Percentiles rank a stretch among this genome's conserved stretches.
phyloP scores from a whole-genome alignment of 2,888 invertebrate genomes.

The Pemphredon lugubris region DNA sequence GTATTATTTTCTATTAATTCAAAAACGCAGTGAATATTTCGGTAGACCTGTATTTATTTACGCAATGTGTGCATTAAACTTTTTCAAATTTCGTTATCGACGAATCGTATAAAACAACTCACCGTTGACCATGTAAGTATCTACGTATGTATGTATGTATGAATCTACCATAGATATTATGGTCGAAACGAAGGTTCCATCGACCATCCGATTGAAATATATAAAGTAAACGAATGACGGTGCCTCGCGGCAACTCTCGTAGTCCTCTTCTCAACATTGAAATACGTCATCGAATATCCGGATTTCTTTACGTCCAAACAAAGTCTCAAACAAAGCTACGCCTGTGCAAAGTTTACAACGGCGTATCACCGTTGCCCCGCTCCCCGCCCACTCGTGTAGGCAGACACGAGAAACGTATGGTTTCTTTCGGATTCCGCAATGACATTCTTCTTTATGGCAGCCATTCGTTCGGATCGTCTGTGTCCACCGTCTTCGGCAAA shows the following conservation, averaged over 20 bases:
- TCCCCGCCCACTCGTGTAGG: slow-evolving; percentile 21
- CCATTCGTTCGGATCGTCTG: slow-evolving; percentile 57
- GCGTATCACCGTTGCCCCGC: slow-evolving; percentile 32
- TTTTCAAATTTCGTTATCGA: too few species aligned
- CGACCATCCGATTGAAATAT: not conserved
- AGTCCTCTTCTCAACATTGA: slow-evolving; percentile 37
- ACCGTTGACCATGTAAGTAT: too few species aligned
- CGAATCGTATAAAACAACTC: too few species aligned
- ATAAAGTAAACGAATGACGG: slow-evolving; percentile 14
- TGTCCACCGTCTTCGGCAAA: slow-evolving; percentile 58
- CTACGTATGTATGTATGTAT: too few species aligned
- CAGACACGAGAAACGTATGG: slow-evolving; percentile 38
- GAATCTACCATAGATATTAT: too few species aligned
- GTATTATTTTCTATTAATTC: too few species aligned
- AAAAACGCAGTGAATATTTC: too few species aligned
- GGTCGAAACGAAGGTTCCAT: too few species aligned
- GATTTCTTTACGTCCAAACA: slow-evolving; percentile 30
- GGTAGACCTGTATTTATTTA: too few species aligned
- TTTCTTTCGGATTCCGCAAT: slow-evolving; percentile 46
- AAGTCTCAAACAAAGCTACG: slow-evolving; percentile 35
- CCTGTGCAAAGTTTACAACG: slow-evolving; percentile 44
- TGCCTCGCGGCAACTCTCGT: slow-evolving; percentile 20
- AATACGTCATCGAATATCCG: slow-evolving; percentile 46
- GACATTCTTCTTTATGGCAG: slow-evolving; percentile 62
- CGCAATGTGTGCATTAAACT: too few species aligned